Evolutionary conservation across 2,888 invertebrate species (phyloP).

Genomic region (Polydrusus cervinus): DNA sequence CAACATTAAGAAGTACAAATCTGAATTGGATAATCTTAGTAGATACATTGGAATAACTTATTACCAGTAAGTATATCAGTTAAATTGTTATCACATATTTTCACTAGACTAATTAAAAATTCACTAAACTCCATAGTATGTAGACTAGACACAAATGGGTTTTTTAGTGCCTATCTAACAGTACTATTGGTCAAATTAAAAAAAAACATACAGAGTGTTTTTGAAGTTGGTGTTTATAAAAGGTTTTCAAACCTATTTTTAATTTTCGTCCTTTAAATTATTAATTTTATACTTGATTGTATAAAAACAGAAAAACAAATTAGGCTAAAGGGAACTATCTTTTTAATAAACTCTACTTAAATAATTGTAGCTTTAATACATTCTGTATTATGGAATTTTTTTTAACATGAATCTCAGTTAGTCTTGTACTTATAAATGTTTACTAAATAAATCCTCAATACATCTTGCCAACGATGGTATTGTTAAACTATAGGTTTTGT

Average conservation of each 20-base stretch:
- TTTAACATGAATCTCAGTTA: neutral
- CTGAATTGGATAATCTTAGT: conserved; percentile 5
- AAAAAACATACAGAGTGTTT: neutral
- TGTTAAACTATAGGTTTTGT: conserved; percentile 23
- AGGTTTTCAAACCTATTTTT: no score
- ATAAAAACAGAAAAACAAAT: no score
- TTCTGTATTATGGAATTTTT: no score
- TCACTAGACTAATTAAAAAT: conserved; percentile 14
- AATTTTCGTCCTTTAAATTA: no score
- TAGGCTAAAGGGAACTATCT: no score
- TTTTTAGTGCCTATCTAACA: neutral
- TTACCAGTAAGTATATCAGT: neutral
- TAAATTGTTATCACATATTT: neutral
- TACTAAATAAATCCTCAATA: neutral
- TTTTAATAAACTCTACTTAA: no score
- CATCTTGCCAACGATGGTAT: conserved; percentile 25
- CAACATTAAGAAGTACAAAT: conserved; percentile 17
- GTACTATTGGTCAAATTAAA: neutral
- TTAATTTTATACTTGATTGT: no score
- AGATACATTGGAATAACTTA: neutral
- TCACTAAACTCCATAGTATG: neutral
- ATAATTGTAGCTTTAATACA: no score
- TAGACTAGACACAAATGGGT: neutral
- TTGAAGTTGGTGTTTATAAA: neutral
- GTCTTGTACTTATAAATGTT: neutral